A percentile compares a stretch with the other conserved stretches of the same genome.
phyloP scores from a whole-genome alignment of 2,113 vertebrate genomes.

The Nannospalax galili region DNA sequence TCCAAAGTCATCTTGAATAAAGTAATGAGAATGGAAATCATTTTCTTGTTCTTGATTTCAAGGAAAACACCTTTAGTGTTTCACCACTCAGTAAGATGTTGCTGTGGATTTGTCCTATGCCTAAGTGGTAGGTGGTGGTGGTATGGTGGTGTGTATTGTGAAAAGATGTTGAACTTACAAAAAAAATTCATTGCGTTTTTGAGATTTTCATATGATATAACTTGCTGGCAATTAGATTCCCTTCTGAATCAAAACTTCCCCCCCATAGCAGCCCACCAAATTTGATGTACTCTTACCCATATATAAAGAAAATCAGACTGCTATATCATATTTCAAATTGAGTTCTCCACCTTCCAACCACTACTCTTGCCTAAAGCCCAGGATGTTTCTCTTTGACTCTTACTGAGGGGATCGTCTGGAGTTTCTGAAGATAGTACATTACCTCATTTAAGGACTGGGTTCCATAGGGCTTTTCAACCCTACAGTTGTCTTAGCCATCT shows the following conservation, averaged over 20 bases:
- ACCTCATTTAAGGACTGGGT: not conserved
- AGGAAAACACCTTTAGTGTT: not conserved
- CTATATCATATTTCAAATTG: not conserved
- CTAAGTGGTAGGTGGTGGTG: too few species aligned
- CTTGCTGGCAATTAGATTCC: too few species aligned
- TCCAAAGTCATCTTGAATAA: too few species aligned
- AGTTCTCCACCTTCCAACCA: not conserved
- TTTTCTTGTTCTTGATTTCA: not conserved
- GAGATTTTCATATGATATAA: too few species aligned
- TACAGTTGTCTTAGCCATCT: not conserved
- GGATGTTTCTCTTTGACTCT: too few species aligned
- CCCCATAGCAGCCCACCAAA: too few species aligned
- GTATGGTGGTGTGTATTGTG: not conserved
- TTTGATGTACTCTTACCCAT: too few species aligned
- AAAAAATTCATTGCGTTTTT: too few species aligned
- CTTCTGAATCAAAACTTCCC: too few species aligned
- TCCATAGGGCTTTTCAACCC: too few species aligned
- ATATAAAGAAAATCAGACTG: not conserved
- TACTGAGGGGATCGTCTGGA: not conserved
- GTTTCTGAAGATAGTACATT: not conserved
- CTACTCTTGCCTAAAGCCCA: not conserved
- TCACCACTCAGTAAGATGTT: not conserved
- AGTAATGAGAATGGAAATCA: too few species aligned
- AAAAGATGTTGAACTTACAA: not conserved
- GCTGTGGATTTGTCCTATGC: not conserved